Evolutionary conservation across 1,140 invertebrate genomes (phyloP).

Genomic region (Dendrolimus punctatus): DNA sequence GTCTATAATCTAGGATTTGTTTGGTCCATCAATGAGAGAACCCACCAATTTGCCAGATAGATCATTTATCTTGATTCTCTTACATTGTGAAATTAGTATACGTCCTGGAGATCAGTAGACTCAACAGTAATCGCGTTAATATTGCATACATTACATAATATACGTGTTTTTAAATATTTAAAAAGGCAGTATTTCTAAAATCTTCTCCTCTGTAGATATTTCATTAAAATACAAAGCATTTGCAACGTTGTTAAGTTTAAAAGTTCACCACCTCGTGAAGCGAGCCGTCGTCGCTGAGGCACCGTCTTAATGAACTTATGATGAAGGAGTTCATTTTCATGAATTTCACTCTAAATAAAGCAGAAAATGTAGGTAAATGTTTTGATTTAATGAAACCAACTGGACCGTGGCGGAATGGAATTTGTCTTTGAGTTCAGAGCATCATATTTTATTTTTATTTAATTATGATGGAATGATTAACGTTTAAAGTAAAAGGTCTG

Average conservation of each 20-base stretch:
- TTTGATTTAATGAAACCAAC: slow-evolving; percentile 31
- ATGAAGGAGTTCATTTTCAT: slow-evolving; percentile 41
- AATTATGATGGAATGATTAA: no score
- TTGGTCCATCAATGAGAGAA: no score
- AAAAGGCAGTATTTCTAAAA: no score
- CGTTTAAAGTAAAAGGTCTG: no score
- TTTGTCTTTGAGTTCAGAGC: slow-evolving; percentile 1
- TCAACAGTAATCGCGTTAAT: no score
- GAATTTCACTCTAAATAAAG: slow-evolving; percentile 32
- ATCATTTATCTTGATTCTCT: no score
- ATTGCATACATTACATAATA: not conserved
- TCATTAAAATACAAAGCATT: not conserved
- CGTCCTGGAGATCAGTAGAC: no score
- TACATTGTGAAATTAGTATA: no score
- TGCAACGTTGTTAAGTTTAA: slow-evolving; percentile 23
- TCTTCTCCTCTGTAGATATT: no score
- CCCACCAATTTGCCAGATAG: no score
- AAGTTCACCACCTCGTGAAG: slow-evolving; percentile 28
- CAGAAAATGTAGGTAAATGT: slow-evolving; percentile 28
- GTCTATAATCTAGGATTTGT: no score
- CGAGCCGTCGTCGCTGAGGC: slow-evolving; percentile 22
- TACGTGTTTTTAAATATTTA: not conserved
- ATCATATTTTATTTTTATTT: no score
- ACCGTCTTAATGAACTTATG: slow-evolving; percentile 39
- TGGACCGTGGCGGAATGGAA: slow-evolving; percentile 6